phyloP scores from a whole-genome alignment of 2,113 vertebrate species.

The Sturnira hondurensis region DNA sequence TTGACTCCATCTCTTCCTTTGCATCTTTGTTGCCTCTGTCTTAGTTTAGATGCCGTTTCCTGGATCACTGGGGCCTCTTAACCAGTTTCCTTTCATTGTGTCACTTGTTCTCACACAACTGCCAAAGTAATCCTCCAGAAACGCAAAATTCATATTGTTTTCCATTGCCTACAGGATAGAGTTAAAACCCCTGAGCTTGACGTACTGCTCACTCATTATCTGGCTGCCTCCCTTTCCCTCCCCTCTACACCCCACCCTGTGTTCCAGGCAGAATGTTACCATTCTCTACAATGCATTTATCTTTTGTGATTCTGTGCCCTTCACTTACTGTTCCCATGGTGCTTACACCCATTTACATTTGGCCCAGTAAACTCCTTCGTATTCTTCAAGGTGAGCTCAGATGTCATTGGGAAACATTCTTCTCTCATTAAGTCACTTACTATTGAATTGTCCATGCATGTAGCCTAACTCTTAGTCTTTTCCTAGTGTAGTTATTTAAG shows the following conservation, averaged over 20 bases:
- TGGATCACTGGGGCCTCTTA: not conserved
- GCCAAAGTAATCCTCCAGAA: conserved; percentile 17
- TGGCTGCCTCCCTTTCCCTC: not conserved
- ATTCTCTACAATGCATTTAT: not conserved
- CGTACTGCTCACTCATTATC: not conserved
- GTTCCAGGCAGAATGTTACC: not conserved
- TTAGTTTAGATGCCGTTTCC: not conserved
- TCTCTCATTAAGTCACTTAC: not conserved
- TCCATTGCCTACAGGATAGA: not conserved
- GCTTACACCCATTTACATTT: not conserved
- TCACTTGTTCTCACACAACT: not conserved
- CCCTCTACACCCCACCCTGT: not conserved
- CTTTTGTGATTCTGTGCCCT: not conserved
- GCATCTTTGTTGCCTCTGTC: not conserved
- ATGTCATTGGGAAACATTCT: not conserved
- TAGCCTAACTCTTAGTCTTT: not conserved
- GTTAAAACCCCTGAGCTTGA: conserved; percentile 9
- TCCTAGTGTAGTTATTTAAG: not conserved
- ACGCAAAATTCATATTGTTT: conserved; percentile 17
- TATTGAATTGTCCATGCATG: not conserved
- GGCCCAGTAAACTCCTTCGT: not conserved
- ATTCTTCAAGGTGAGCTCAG: not conserved
- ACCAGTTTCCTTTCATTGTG: conserved; percentile 39
- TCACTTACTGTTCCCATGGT: not conserved
- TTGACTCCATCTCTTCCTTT: not conserved